phyloP scores from a whole-genome alignment of 2,113 vertebrate species.

The Tricholaema leucomelas region DNA sequence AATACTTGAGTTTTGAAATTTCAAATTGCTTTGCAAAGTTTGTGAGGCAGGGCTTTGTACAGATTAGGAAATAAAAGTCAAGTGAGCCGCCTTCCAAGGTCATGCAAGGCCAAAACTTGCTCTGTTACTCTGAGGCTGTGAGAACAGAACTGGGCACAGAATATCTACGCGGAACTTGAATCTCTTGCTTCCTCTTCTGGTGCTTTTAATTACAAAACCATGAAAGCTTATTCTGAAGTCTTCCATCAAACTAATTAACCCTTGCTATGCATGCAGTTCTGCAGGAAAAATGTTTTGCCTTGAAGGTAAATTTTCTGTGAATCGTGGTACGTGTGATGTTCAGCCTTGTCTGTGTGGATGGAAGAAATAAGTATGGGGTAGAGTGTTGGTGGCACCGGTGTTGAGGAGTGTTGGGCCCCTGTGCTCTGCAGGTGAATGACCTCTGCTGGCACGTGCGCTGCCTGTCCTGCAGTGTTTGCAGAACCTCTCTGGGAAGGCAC shows the following conservation, averaged over 20 bases:
- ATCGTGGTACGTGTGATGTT: background rate
- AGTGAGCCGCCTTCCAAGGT: background rate
- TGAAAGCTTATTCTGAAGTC: background rate
- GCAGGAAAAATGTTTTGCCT: background rate
- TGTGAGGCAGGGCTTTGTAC: background rate
- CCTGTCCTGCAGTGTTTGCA: constrained; percentile 96
- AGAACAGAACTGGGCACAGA: background rate
- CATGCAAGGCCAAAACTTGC: background rate
- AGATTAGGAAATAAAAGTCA: background rate
- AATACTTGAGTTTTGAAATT: background rate
- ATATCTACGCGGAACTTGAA: background rate
- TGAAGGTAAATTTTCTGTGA: background rate
- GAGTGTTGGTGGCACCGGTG: background rate
- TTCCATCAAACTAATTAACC: background rate
- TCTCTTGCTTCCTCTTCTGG: background rate
- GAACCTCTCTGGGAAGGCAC: constrained; percentile 91
- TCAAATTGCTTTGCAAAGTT: background rate
- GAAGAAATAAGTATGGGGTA: background rate
- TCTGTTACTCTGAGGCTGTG: background rate
- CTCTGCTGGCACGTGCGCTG: constrained; percentile 98
- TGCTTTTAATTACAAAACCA: background rate
- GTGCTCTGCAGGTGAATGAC: constrained; percentile 87
- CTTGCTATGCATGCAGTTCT: background rate
- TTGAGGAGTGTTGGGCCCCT: background rate
- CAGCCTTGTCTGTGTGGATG: background rate